phyloP scores from a whole-genome alignment of 2,888 invertebrate species.

The Venustoraphidia nigricollis region DNA sequence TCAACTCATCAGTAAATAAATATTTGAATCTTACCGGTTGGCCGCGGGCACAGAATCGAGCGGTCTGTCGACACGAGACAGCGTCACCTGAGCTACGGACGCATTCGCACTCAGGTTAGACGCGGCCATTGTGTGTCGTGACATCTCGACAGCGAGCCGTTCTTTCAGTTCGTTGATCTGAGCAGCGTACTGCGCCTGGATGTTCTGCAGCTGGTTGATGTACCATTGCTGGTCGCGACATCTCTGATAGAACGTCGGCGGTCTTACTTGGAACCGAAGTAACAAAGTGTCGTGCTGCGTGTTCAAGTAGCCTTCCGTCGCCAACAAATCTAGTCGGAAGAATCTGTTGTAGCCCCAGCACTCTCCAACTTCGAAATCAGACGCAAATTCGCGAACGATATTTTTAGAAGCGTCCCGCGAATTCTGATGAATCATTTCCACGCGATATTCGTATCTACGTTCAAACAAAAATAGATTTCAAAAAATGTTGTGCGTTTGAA shows the following conservation, averaged over 20 bases:
- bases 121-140: conserved; percentile 46
- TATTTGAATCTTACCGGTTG: background rate
- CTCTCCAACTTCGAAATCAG: conserved; percentile 91
- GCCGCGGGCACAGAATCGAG: background rate
- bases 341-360: conserved; percentile 95
- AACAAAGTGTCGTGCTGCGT: conserved; percentile 70
- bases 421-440: conserved; percentile 89
- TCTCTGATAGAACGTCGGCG: conserved; percentile 86
- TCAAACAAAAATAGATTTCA: conserved; percentile 6
- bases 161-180: conserved; percentile 79
- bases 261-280: conserved; percentile 78
- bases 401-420: conserved; percentile 71
- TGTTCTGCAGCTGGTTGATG: conserved; percentile 66
- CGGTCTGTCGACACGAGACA: background rate
- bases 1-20: background rate
- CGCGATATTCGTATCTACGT: conserved; percentile 74
- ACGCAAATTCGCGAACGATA: conserved; percentile 86
- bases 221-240: conserved; percentile 90
- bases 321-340: conserved; percentile 75
- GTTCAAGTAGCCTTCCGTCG: conserved; percentile 81
- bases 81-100: background rate
- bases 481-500: too few species aligned
- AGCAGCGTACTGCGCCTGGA: conserved; percentile 63
- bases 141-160: conserved; percentile 52
- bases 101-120: background rate